Percentiles rank a stretch among this genome's conserved stretches.
These are phyloP conservation scores for Peromyscus californicus DNA, from an alignment of 2,113 vertebrate species.

Conservation along the genomic window DNA sequence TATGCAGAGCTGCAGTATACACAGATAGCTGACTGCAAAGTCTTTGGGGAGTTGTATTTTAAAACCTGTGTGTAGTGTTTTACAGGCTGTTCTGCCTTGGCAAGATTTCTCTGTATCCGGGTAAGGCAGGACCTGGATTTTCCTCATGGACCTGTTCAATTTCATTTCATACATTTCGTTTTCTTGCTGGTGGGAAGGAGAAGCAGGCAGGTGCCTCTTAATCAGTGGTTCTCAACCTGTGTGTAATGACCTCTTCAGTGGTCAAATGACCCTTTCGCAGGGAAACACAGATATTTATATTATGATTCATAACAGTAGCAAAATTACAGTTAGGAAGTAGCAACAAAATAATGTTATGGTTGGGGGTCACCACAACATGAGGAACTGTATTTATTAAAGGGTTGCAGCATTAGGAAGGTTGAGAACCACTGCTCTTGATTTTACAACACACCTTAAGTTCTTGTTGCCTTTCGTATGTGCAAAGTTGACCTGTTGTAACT, in stretches of 20 bases:
- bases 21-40: neutral
- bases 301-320: neutral
- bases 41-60: neutral
- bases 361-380: neutral
- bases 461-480: neutral
- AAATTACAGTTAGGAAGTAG: neutral
- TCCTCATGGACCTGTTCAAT: neutral
- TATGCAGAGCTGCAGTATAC: neutral
- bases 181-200: neutral
- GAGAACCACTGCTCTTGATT: neutral
- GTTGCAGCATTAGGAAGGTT: neutral
- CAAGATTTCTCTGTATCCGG: neutral
- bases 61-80: slow-evolving; percentile 17
- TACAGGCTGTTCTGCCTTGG: neutral
- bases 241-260: neutral
- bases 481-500: slow-evolving; percentile 74
- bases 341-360: neutral
- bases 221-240: neutral
- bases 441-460: slow-evolving; percentile 27
- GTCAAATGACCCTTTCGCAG: neutral
- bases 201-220: neutral
- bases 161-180: neutral
- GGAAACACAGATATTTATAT: neutral
- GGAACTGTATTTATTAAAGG: neutral
- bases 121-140: neutral